Evolutionary conservation across 2,888 invertebrate species (phyloP).

Genomic region (Drosophila acutilabella): DNA sequence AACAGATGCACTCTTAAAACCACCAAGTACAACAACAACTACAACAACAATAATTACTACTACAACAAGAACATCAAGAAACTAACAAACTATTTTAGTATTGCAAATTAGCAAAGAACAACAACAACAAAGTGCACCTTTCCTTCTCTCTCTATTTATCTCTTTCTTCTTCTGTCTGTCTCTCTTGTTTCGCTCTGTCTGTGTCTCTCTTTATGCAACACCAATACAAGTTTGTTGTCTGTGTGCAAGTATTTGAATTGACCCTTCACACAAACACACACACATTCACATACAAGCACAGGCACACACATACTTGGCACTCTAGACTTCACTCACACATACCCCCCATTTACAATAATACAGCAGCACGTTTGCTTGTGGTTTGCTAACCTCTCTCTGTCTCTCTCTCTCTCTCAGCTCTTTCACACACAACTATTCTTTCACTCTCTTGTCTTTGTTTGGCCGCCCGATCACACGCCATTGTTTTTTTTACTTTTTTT

Average conservation of each 20-base stretch:
- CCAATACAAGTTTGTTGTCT: conserved; percentile 21
- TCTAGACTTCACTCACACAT: conserved; percentile 7
- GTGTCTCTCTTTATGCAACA: conserved; percentile 23
- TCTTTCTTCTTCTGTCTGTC: conserved; percentile 18
- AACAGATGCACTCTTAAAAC: conserved; percentile 45
- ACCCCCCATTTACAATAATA: conserved; percentile 22
- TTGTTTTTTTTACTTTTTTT: neutral
- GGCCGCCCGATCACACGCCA: neutral
- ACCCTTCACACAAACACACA: conserved; percentile 15
- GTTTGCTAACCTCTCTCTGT: conserved; percentile 38
- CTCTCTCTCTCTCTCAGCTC: conserved; percentile 18
- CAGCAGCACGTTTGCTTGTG: conserved; percentile 50
- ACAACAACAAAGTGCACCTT: conserved; percentile 42
- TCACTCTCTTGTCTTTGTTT: neutral
- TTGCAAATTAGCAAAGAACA: conserved; percentile 23
- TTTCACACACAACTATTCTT: conserved; percentile 18
- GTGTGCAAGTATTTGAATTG: conserved; percentile 14
- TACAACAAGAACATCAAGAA: conserved; percentile 28
- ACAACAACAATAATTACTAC: conserved; percentile 33
- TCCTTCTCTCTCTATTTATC: conserved; percentile 25
- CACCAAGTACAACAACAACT: conserved; percentile 34
- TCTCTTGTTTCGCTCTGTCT: conserved; percentile 11
- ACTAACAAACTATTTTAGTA: conserved; percentile 19
- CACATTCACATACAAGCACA: conserved; percentile 6
- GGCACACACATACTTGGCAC: conserved; percentile 23